Evolutionary conservation across 1,140 invertebrate genomes (phyloP).

Genomic region (Panagrolaimus sp.): DNA sequence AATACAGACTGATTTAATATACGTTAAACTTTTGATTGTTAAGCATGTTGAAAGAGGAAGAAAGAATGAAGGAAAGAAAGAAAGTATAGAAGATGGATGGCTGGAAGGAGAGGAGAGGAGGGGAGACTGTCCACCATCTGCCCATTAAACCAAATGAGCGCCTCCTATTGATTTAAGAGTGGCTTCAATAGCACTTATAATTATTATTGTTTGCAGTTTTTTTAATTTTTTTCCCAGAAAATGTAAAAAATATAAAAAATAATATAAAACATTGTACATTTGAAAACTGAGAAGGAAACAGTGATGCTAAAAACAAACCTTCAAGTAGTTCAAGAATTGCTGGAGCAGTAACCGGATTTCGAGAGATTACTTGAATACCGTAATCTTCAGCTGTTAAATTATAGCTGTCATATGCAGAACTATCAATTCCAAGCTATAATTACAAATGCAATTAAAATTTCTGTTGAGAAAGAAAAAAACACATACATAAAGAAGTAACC

Average conservation of each 20-base stretch:
- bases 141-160: slow-evolving; percentile 14
- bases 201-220: slow-evolving; percentile 10
- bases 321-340: neutral
- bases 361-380: neutral
- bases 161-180: slow-evolving; percentile 12
- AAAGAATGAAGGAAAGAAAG: neutral
- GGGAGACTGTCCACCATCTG: slow-evolving; percentile 15
- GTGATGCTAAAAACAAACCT: neutral
- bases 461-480: neutral
- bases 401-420: neutral
- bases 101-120: neutral
- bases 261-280: neutral
- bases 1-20: too few species aligned
- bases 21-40: too few species aligned
- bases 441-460: neutral
- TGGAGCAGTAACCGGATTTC: slow-evolving; percentile 2
- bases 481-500: slow-evolving; percentile 24
- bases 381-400: neutral
- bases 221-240: slow-evolving; percentile 9
- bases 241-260: neutral
- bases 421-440: neutral
- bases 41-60: too few species aligned
- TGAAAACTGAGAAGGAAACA: neutral
- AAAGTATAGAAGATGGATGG: neutral
- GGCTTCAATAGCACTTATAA: slow-evolving; percentile 6